Conservation (phyloP, 2,888 invertebrate genomes). For the Odontocolon sp. region DNA sequence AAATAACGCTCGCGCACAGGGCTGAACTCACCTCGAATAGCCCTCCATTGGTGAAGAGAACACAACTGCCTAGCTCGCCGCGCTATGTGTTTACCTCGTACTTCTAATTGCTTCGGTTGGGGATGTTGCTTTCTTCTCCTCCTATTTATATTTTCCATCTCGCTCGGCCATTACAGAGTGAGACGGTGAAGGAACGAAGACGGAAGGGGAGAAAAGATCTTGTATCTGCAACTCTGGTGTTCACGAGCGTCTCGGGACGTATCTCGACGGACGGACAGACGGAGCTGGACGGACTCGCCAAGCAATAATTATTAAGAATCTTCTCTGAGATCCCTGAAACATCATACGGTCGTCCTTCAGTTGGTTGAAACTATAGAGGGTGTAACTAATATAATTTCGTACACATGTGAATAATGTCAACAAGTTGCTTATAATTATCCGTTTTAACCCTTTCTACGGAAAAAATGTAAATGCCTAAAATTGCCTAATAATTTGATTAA, state of each 20-base stretch:
- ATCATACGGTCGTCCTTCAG: not conserved
- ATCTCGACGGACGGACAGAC: slow-evolving; percentile 17
- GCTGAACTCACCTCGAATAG: slow-evolving; percentile 60
- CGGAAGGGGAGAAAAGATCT: slow-evolving; percentile 27
- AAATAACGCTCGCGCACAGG: slow-evolving; percentile 71
- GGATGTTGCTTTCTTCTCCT: not conserved
- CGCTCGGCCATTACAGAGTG: slow-evolving; percentile 55
- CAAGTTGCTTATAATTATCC: too few relatives aligned
- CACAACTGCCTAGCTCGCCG: slow-evolving; percentile 56
- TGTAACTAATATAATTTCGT: too few relatives aligned
- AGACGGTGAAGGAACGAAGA: slow-evolving; percentile 32
- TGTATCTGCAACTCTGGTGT: slow-evolving; percentile 43
- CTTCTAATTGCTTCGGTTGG: slow-evolving; percentile 77
- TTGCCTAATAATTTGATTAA: too few relatives aligned
- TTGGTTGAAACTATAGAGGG: not conserved
- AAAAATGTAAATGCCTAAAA: too few relatives aligned
- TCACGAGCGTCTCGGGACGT: slow-evolving; percentile 26
- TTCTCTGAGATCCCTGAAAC: not conserved
- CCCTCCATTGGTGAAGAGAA: slow-evolving; percentile 56
- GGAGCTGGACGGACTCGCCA: slow-evolving; percentile 10
- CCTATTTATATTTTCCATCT: slow-evolving; percentile 33
- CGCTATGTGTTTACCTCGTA: slow-evolving; percentile 79
- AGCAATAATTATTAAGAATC: slow-evolving; percentile 42
- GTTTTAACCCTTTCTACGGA: not conserved
- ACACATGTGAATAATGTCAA: too few relatives aligned